Percentiles rank a stretch among this genome's conserved stretches.
Conservation (phyloP, 2,797 vertebrate genomes). For the Enteromius paludinosus region DNA sequence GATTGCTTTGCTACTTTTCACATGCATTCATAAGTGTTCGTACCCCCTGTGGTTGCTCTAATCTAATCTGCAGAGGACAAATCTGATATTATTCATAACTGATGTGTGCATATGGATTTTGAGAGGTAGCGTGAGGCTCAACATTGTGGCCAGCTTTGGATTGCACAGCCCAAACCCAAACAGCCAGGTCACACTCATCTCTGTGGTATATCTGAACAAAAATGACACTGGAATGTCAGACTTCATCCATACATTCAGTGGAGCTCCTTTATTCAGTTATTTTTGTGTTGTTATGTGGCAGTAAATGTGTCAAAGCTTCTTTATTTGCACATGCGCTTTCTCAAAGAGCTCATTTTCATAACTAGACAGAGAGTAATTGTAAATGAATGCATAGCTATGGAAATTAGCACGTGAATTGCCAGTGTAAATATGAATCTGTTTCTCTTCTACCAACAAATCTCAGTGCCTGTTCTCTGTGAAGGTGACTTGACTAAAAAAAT, state of each 20-base stretch:
- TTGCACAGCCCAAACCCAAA: constrained; percentile 65
- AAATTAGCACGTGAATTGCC: constrained; percentile 29
- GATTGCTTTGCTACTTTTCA: constrained; percentile 76
- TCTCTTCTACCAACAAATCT: neutral
- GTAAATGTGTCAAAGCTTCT: constrained; percentile 1
- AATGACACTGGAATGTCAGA: constrained; percentile 60
- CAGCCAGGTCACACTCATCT: constrained; percentile 74
- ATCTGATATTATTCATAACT: constrained; percentile 71
- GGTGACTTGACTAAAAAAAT: neutral
- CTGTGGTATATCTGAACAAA: constrained; percentile 67
- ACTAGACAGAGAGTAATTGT: constrained; percentile 3
- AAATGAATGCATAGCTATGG: constrained; percentile 18
- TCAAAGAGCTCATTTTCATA: constrained; percentile 26
- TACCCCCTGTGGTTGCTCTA: constrained; percentile 67
- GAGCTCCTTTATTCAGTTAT: constrained; percentile 11
- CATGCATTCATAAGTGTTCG: constrained; percentile 73
- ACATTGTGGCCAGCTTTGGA: constrained; percentile 74
- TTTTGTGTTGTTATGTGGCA: constrained; percentile 12
- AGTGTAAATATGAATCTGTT: constrained; percentile 33
- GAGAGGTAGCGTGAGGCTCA: constrained; percentile 67
- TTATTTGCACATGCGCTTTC: neutral
- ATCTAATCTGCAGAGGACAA: constrained; percentile 69
- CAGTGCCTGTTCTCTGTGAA: neutral
- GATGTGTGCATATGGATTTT: constrained; percentile 69
- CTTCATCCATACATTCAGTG: constrained; percentile 18